phyloP scores from a whole-genome alignment of 2,797 vertebrate species.

The Syndactyla subalaris region DNA sequence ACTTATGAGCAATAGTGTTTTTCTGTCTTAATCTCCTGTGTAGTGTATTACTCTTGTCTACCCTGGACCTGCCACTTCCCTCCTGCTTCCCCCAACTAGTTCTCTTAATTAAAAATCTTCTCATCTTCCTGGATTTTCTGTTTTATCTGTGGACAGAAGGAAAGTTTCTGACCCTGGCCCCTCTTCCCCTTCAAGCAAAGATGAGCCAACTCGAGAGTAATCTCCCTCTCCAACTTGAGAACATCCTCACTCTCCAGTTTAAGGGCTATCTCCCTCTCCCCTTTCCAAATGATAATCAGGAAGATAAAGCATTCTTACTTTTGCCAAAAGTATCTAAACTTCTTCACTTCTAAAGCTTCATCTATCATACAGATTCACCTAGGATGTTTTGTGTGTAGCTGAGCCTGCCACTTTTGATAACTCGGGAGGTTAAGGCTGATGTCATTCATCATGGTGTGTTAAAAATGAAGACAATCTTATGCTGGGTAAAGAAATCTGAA shows the following conservation, averaged over 20 bases:
- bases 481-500: not conserved
- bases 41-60: not conserved
- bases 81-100: not conserved
- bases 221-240: not conserved
- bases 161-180: not conserved
- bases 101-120: not conserved
- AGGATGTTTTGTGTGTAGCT: not conserved
- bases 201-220: not conserved
- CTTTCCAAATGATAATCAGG: not conserved
- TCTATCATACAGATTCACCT: not conserved
- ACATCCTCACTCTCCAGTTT: not conserved
- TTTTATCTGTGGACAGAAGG: not conserved
- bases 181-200: not conserved
- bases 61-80: not conserved
- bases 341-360: not conserved
- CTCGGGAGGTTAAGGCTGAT: not conserved
- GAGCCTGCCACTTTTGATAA: not conserved
- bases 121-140: not conserved
- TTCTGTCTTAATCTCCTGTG: not conserved
- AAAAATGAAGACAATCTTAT: not conserved
- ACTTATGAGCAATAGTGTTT: not conserved
- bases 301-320: not conserved
- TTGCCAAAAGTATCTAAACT: not conserved
- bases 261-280: not conserved
- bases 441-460: not conserved